Percentiles rank a stretch among this genome's conserved stretches.
These are phyloP conservation scores for Rousettus leschenaultii DNA, from an alignment of 2,113 vertebrate species.

Conservation along the genomic window DNA sequence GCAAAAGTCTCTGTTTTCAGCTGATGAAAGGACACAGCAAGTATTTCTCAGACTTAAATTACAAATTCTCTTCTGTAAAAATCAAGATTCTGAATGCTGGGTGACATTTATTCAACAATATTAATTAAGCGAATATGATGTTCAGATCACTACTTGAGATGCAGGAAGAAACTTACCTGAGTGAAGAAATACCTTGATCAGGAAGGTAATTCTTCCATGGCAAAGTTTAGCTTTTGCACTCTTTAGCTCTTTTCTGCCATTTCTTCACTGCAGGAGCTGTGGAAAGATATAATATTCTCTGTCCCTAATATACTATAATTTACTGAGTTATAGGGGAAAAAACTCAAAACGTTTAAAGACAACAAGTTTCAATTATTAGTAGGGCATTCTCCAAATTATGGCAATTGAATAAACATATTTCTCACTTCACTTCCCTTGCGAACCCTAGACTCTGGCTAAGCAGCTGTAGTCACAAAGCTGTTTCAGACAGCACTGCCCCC, in stretches of 20 bases:
- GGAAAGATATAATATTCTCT: neutral
- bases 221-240: neutral
- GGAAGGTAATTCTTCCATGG: neutral
- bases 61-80: slow-evolving; percentile 7
- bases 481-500: neutral
- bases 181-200: neutral
- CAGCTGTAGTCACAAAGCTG: neutral
- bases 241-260: neutral
- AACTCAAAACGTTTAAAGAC: neutral
- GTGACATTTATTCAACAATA: neutral
- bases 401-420: neutral
- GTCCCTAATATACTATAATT: neutral
- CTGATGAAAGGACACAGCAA: neutral
- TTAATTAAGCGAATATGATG: neutral
- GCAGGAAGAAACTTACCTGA: neutral
- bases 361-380: neutral
- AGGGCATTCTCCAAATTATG: neutral
- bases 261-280: neutral
- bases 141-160: neutral
- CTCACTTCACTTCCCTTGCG: neutral
- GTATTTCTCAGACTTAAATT: neutral
- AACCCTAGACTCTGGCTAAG: neutral
- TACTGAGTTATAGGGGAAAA: neutral
- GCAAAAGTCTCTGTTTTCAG: neutral
- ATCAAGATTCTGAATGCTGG: neutral